Base-by-base conservation (phyloP, 1,140 invertebrate species). In the Zaprionus gabonicus region DNA sequence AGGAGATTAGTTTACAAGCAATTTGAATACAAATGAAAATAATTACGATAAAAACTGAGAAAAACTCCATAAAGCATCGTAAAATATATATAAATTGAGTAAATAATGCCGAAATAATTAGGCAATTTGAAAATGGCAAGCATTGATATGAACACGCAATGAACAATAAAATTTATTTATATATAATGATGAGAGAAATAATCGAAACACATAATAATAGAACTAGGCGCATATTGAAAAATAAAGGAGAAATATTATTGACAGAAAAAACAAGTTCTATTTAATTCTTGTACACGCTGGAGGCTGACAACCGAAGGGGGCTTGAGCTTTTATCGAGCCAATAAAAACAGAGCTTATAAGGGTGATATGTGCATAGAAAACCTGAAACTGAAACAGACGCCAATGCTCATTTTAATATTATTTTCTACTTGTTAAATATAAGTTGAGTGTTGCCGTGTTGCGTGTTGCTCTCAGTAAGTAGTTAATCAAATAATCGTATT, bases 191-290 rank as follows among this genome's bases (percentile, higher is more conserved):
- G 81, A 70, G 66, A 73, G 78, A 84, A 87, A 84, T 87, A 84
- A 87, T 87, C 75, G 84, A 87, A 86, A 65, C 56, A 76, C 69
- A 76, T 76, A 67, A 73, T 66, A 83, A 87, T 87, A 87, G 85
- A 87, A 88, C 84, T 87, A 87, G 84, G 80, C 84, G 85, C 81
- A 87, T 87, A 90, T 90, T 87, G 78, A 87, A 87, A 88, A 88
- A 87, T 87, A 87, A 87, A 83, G 69, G 81, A 84, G 85, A 87
- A 82, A 88, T 90, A 90, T 87, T 87, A 87, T 88, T 87, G 84
- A 87, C 87, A 65, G 71, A 81, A 87, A 88, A 72, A 49, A 46
- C 6, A 15, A 41, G 17, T 58, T 58, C 5, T 17, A 31, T 56
- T 58, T 23, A 23, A 23, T 23, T 23, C 2, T 23, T 23, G 7